Base-by-base conservation (phyloP, 2,888 invertebrate genomes). In the Chrysodeixis includens region DNA sequence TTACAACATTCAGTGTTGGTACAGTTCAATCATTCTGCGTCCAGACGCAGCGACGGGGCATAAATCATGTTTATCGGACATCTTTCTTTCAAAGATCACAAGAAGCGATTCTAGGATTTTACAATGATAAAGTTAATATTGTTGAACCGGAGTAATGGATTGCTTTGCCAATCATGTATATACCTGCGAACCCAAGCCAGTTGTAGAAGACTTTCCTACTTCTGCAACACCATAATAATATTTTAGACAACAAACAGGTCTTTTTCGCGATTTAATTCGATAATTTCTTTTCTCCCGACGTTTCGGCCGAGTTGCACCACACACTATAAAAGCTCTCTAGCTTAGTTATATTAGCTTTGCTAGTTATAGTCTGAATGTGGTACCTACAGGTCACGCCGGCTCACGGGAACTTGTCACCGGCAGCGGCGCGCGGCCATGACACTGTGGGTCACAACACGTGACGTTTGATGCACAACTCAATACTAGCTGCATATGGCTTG, bases 51-150 rank as follows among this genome's bases (percentile, higher is more conserved):
- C 46, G 46, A 49, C 46, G 18, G 20, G 10, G 10, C 46, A 49
- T 49, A 49, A 49, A 49, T 49, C 46, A 49, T 49, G 18, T 49
- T 49, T 49, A 49, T 49, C 46, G 20, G 46, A 49, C 46, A 18
- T 49, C 46, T 49, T 20, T 18, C 46, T 49, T 49, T 20, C 9
- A 18, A 18, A 49, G 46, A 49, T 49, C 20, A 20, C 10, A 49
- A 10, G 46, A 49, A 8, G 10, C 46, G 46, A 46, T 18, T 49
- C 8, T 3, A 18, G 20, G 20, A 49, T 18, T 20, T 49, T 49
- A 49, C 46, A 49, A 49, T 20, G 46, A 18, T 20, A 20, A 10
- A 49, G 46, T 20, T 10, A 16, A 20, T n/a, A 20, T 49, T 10
- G 46, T 20, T 49, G 18, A 49, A 18, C 44, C 16, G 16, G 16